A percentile compares a stretch with the other conserved stretches of the same genome.
Evolutionary conservation across 1,140 invertebrate genomes (phyloP).

Genomic region (Aphaenogaster rudis): DNA sequence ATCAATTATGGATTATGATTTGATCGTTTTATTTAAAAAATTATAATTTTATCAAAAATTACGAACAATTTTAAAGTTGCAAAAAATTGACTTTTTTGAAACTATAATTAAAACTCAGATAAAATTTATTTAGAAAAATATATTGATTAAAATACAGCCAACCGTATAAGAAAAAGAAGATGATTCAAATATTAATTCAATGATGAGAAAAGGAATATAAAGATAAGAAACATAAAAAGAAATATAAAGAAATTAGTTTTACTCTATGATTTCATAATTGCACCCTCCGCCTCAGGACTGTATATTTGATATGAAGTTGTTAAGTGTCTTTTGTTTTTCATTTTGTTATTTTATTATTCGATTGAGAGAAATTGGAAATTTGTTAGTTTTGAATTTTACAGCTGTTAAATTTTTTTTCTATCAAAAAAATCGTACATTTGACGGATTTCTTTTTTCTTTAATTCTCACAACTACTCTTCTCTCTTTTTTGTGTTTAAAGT

Average conservation of each 20-base stretch:
- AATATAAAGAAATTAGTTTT: not conserved
- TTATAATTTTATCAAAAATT: not conserved
- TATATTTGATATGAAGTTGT: not conserved
- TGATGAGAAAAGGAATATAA: not conserved
- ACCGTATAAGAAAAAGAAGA: not conserved
- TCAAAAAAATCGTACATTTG: not conserved
- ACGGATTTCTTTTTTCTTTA: not conserved
- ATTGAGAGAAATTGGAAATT: not conserved
- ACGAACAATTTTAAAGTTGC: not conserved
- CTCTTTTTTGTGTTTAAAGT: slow-evolving; percentile 86
- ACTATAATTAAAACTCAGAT: not conserved
- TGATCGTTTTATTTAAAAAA: not conserved
- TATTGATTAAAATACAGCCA: not conserved
- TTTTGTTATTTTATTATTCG: not conserved
- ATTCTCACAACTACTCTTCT: not conserved
- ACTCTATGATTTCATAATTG: not conserved
- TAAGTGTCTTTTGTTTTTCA: not conserved
- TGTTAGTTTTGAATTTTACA: not conserved
- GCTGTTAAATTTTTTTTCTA: not conserved
- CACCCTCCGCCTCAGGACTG: not conserved
- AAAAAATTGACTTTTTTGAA: not conserved
- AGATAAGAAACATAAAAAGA: not conserved
- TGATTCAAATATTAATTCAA: not conserved
- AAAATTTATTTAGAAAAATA: not conserved
- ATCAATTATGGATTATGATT: not conserved